A percentile compares a stretch with the other conserved stretches of the same genome.
These are phyloP conservation scores for Limnephilus marmoratus DNA, from an alignment of 2,888 invertebrate genomes.

Conservation along the genomic window DNA sequence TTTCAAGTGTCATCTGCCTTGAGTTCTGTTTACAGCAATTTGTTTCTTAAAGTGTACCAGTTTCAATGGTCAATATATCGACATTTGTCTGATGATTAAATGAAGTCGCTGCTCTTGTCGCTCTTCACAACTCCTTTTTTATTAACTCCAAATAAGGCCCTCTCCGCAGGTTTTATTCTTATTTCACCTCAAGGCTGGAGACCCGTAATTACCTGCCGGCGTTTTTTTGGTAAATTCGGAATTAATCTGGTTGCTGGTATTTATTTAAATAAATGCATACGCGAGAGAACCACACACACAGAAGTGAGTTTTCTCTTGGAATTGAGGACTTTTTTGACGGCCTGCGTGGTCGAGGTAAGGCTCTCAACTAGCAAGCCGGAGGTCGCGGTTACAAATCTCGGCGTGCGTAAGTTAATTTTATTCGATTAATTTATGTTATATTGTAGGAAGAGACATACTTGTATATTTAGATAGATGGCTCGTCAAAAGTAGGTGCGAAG, in stretches of 20 bases:
- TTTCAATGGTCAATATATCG: constrained; percentile 40
- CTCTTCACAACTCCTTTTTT: background rate
- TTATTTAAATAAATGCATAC: background rate
- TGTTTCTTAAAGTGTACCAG: constrained; percentile 25
- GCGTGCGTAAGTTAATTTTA: too few species aligned
- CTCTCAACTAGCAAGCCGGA: too few species aligned
- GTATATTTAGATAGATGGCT: too few species aligned
- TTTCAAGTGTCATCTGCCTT: constrained; percentile 33
- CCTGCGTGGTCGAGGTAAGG: too few species aligned
- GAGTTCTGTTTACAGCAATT: constrained; percentile 37
- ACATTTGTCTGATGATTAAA: constrained; percentile 25
- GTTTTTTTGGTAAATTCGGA: background rate
- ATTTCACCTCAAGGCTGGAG: background rate
- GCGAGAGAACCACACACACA: background rate
- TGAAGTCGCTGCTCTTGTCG: background rate
- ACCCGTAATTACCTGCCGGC: background rate
- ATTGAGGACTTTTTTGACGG: too few species aligned
- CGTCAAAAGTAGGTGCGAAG: too few species aligned
- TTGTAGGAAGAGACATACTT: too few species aligned
- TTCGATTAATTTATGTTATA: too few species aligned
- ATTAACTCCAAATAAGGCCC: background rate
- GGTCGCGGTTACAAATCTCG: too few species aligned
- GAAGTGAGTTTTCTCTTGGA: background rate
- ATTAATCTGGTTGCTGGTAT: background rate
- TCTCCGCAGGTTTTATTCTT: background rate